Base-by-base conservation (phyloP, 2,797 vertebrate species). In the Botia kubotai region DNA sequence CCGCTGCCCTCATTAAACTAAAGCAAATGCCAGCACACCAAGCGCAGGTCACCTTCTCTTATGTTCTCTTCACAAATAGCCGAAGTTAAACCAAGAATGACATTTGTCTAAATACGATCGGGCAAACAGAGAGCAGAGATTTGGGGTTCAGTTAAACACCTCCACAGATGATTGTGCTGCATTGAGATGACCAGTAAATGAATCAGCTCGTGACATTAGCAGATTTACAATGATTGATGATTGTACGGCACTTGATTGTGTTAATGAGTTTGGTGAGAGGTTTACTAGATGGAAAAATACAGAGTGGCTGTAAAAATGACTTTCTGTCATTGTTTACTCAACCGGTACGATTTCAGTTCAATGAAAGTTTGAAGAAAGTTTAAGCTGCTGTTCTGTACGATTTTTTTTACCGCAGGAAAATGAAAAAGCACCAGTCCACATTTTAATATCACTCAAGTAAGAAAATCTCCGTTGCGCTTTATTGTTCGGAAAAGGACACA, bases 11-110 rank as follows among this genome's bases (percentile, higher is more conserved):
- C 90, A 87, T 91, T 89, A 90, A 88, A 83, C 75, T 81, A 87
- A 80, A 84, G 86, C 86, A 91, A 91, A 91, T 89, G 88, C 85
- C 88, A 91, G 83, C 80, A 65, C 36, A 80, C 85, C 86, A 73
- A 19, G 60, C 36, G 50, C 14, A 66, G 72, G 68, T 78, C 16
- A 48, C 48, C 10, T 50, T 43, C 19, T 53, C 23, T 65, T 62
- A 57, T 79, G 62, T 55, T 67, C 17, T 66, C 70, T 78, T 78
- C 57, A 67, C 65, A 73, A 63, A 58, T 52, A 72, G 29, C 0
- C 53, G 23, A 5, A 23, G 53, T 70, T 46, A 26, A 74, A 80
- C n/a, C 26, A 17, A 69, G 74, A 60, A 29, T 62, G 62, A 62
- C 75, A 55, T 74, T 81, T 84, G 65, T 70, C 71, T 39, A 75